Evolutionary conservation across 2,888 invertebrate genomes (phyloP).

Genomic region (Perdita meconis): DNA sequence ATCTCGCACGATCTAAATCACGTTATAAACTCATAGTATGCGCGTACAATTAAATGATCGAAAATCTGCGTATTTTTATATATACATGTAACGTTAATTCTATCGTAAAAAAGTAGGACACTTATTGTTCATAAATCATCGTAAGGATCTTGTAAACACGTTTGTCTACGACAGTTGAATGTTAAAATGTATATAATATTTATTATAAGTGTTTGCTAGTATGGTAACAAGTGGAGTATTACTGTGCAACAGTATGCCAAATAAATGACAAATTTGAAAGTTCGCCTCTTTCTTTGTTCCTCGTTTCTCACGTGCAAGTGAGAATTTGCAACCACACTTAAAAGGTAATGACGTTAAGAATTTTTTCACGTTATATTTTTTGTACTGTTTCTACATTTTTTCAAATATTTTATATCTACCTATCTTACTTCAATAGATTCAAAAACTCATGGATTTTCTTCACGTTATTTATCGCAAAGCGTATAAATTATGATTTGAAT

Average conservation of each 20-base stretch:
- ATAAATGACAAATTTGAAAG: conserved; percentile 46
- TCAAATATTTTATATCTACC: conserved; percentile 21
- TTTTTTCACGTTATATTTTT: conserved; percentile 10
- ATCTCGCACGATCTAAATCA: conserved; percentile 10
- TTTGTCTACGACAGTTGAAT: conserved; percentile 19
- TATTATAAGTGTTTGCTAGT: conserved; percentile 45
- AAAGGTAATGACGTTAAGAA: not conserved
- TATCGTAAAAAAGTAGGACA: not conserved
- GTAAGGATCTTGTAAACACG: conserved; percentile 33
- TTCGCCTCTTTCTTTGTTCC: not conserved
- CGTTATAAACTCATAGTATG: not conserved
- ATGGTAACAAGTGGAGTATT: conserved; percentile 26
- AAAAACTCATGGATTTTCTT: not conserved
- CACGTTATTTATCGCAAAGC: not conserved
- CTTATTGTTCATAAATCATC: conserved; percentile 10
- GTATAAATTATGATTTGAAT: conserved; percentile 1
- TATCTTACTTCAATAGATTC: conserved; percentile 5
- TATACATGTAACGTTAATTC: conserved; percentile 29
- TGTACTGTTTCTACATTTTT: conserved; percentile 7
- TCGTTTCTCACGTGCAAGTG: not conserved
- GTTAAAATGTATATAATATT: conserved; percentile 57
- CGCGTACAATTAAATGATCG: conserved; percentile 11
- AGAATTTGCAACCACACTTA: not conserved
- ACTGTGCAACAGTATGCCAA: conserved; percentile 59
- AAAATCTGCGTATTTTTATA: conserved; percentile 23